Conservation (phyloP, 2,797 vertebrate species). For the Falco columbarius region DNA sequence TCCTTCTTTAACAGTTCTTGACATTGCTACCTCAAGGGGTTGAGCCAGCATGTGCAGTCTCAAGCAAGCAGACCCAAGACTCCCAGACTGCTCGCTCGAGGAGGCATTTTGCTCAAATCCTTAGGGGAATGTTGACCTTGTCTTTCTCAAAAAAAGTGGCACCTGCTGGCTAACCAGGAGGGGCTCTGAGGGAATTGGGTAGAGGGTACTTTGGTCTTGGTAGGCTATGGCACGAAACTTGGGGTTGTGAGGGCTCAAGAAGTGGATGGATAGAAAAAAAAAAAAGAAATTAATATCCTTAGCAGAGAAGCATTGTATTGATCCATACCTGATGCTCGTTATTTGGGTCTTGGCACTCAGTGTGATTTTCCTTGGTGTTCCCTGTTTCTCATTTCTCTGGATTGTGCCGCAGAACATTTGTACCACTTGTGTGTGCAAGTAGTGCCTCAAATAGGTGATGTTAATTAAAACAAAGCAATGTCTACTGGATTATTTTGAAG, state of each 20-base stretch:
- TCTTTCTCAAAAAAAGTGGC: conserved; percentile 2
- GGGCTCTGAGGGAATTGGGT: background rate
- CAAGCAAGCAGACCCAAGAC: background rate
- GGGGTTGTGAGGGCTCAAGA: background rate
- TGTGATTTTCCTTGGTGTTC: background rate
- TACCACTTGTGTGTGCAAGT: background rate
- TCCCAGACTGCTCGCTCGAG: background rate
- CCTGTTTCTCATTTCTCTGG: background rate
- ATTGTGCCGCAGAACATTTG: background rate
- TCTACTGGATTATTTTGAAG: background rate
- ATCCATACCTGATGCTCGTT: background rate
- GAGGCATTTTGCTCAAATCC: conserved; percentile 31
- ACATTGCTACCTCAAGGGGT: conserved; percentile 25
- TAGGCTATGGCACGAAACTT: background rate
- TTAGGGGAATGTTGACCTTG: conserved; percentile 56
- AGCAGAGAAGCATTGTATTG: background rate
- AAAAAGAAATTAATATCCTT: background rate
- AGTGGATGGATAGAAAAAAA: background rate
- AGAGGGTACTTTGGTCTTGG: background rate
- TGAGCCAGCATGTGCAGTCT: conserved; percentile 28
- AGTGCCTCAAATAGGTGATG: background rate
- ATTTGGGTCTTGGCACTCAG: background rate
- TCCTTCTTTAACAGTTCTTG: conserved; percentile 58
- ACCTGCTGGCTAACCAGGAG: conserved; percentile 1
- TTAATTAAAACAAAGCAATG: background rate